A percentile compares a stretch with the other conserved stretches of the same genome.
Conservation (phyloP, 2,888 invertebrate species). For the Cataglyphis albicans region DNA sequence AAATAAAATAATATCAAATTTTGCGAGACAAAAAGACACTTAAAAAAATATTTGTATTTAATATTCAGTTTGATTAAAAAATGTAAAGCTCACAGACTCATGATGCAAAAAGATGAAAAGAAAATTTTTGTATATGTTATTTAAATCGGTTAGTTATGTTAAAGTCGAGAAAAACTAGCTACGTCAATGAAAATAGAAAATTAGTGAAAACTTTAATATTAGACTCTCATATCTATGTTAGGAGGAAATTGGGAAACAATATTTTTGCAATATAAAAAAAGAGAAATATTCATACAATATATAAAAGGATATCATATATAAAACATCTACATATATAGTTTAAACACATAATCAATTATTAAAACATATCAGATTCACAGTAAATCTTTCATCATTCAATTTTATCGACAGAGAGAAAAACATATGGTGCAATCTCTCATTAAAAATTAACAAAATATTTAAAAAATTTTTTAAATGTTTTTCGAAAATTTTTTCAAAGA, state of each 20-base stretch:
- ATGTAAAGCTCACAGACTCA: not conserved
- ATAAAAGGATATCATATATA: not conserved
- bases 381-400: slow-evolving; percentile 26
- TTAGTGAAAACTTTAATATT: not conserved
- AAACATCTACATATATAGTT: not conserved
- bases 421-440: not conserved
- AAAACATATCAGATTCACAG: not conserved
- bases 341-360: not conserved
- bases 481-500: not conserved
- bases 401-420: not conserved
- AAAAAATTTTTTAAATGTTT: not conserved
- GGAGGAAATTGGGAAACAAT: too few species aligned
- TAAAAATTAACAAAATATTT: not conserved
- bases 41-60: not conserved
- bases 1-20: slow-evolving; percentile 3
- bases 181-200: not conserved
- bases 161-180: not conserved
- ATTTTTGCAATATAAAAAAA: too few species aligned
- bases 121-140: not conserved
- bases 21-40: not conserved
- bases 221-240: not conserved
- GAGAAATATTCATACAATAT: not conserved
- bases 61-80: not conserved
- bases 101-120: not conserved
- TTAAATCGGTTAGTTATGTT: not conserved